These are phyloP conservation scores for Garrulus glandarius DNA, from an alignment of 2,797 vertebrate species.

Conservation along the genomic window DNA sequence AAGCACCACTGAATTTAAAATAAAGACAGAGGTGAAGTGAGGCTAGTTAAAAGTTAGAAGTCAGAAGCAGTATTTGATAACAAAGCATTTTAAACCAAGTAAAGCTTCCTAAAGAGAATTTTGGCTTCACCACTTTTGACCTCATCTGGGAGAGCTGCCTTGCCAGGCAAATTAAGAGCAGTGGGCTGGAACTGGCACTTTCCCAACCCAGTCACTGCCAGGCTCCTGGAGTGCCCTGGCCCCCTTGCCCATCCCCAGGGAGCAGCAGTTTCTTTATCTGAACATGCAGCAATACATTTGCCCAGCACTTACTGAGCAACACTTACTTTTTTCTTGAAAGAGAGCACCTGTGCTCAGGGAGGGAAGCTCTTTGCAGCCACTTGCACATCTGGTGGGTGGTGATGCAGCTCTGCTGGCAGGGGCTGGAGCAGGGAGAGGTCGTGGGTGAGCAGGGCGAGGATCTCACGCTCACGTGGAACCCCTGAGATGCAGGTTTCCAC, in stretches of 20 bases:
- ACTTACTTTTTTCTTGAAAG: conserved; percentile 22
- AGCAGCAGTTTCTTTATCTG: neutral
- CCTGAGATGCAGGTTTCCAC: neutral
- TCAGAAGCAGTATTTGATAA: neutral
- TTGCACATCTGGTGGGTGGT: neutral
- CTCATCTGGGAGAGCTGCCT: neutral
- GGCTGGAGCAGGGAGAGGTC: accelerated
- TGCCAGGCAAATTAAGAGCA: neutral
- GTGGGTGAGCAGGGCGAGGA: accelerated
- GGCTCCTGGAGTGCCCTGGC: neutral
- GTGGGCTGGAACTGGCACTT: neutral
- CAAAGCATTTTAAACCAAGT: neutral
- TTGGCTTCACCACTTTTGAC: neutral
- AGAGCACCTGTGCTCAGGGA: neutral
- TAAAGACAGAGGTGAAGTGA: neutral
- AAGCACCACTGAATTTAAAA: neutral
- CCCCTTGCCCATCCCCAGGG: accelerated
- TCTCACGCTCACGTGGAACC: accelerated
- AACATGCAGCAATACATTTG: accelerated
- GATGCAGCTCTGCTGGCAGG: neutral
- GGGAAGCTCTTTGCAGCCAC: neutral
- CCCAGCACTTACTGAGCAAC: neutral
- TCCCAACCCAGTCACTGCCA: neutral
- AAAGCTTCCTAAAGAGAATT: neutral
- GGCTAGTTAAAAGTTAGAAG: neutral